Percentiles rank a stretch among this genome's conserved stretches.
Evolutionary conservation across 2,797 vertebrate genomes (phyloP).

Genomic region (Pogoniulus pusillus): DNA sequence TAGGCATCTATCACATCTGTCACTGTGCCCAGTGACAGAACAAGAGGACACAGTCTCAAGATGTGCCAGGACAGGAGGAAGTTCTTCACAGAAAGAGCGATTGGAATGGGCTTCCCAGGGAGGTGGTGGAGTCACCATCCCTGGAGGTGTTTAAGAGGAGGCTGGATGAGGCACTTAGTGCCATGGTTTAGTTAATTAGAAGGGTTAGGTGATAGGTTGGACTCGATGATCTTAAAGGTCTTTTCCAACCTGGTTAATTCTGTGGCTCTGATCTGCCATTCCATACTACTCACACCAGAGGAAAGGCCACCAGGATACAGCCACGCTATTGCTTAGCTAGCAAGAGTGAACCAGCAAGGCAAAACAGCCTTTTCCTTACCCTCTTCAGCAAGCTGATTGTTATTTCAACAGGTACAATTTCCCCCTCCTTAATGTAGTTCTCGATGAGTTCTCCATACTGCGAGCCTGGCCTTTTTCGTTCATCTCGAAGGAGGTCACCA

Average conservation of each 20-base stretch:
- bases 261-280: background rate
- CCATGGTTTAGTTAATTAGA: no score
- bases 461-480: conserved; percentile 87
- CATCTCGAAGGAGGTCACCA: conserved; percentile 92
- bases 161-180: no score
- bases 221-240: no score
- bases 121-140: no score
- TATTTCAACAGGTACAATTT: conserved; percentile 96
- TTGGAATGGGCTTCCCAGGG: no score
- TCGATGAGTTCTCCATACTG: conserved; percentile 91
- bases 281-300: background rate
- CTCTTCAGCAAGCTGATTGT: conserved; percentile 91
- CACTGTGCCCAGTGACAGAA: no score
- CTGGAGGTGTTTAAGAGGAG: no score
- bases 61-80: no score
- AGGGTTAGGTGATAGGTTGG: no score
- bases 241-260: no score
- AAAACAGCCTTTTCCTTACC: conserved; percentile 77
- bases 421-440: conserved; percentile 91
- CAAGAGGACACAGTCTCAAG: no score
- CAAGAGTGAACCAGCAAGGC: background rate
- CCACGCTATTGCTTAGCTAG: background rate
- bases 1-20: rapidly evolving
- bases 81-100: no score
- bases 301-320: background rate